A percentile compares a stretch with the other conserved stretches of the same genome.
Evolutionary conservation across 2,888 invertebrate species (phyloP).

Genomic region (Standfussiana lucernea): DNA sequence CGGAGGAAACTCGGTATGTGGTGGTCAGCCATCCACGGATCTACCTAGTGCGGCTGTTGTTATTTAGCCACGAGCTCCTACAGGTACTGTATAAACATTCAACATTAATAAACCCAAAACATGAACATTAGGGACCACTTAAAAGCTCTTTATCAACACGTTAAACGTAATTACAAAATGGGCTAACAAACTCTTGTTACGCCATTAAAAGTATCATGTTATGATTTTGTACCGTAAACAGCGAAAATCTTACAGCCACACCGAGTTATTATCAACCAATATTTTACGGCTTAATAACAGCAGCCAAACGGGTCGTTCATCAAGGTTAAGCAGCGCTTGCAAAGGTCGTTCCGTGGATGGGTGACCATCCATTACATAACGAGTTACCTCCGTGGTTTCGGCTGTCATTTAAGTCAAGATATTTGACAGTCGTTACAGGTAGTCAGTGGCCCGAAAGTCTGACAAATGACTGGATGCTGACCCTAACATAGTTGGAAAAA

Average conservation of each 20-base stretch:
- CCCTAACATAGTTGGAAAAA: too few relatives aligned
- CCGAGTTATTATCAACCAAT: background rate
- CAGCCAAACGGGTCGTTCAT: background rate
- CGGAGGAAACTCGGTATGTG: too few relatives aligned
- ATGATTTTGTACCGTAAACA: background rate
- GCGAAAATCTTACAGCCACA: conserved; percentile 24
- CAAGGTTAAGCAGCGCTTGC: background rate
- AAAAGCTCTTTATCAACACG: conserved; percentile 23
- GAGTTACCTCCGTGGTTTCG: background rate
- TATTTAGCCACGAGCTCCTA: too few relatives aligned
- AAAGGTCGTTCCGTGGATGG: background rate
- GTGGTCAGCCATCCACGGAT: too few relatives aligned
- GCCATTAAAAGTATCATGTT: conserved; percentile 31
- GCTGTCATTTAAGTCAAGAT: background rate
- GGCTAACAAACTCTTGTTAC: conserved; percentile 8
- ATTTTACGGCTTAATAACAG: background rate
- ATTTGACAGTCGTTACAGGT: background rate
- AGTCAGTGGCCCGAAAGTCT: background rate
- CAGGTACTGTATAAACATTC: background rate
- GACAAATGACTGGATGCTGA: background rate
- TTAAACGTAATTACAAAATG: conserved; percentile 28
- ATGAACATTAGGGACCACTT: conserved; percentile 21
- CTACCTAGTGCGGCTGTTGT: too few relatives aligned
- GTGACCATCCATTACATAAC: background rate
- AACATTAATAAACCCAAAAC: conserved; percentile 16